Evolutionary conservation across 2,797 vertebrate species (phyloP), one percentile per base, ranked within the genome.

Genomic region (Serranus cabrilla): DNA sequence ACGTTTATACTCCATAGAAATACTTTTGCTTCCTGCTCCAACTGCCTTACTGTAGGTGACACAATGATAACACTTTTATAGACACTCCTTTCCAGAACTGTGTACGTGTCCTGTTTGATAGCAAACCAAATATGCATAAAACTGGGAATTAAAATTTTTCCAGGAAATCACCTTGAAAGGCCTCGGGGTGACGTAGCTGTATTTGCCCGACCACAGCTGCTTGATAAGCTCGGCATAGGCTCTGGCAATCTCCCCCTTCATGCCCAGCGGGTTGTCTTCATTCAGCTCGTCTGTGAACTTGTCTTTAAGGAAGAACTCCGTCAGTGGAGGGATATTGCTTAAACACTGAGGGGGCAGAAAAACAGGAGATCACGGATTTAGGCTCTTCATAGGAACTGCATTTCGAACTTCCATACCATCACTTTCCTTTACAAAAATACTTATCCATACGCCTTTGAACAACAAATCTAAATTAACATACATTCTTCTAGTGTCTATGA

Each of bases 211-310:
- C 98, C 98, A 99, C 93, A 98, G 96, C 76, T 99, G 98, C 87
- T 98, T 99, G 91, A 96, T 97, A 45, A 99, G 94, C 75, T 99
- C 98, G 0, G 97, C 97, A 0, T 99, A 99, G 71, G 96, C 96
- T 87, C 95, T 96, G 84, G 98, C 98, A 68, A 99, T 99, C 96
- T 99, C 98, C 49, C 98, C 97, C 93, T 98, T 94, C 98, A 99
- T 99, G 82, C 98, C 98, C 91, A 99, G 94, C 17, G 97, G 98
- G 95, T 99, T 99, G 94, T 99, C 98, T 92, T 97, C 96, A 56
- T 99, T 99, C 90, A 99, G 89, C 90, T 99, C 98, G 47, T 98
- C 97, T 82, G 95, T 96, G 91, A 97, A 98, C 85, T 98, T 97
- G 91, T 99, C 96, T 92, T 98, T 98, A 80, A 99, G 96, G 90